A percentile compares a stretch with the other conserved stretches of the same genome.
Conservation (phyloP, 2,113 vertebrate species). For the Mobula hypostoma region DNA sequence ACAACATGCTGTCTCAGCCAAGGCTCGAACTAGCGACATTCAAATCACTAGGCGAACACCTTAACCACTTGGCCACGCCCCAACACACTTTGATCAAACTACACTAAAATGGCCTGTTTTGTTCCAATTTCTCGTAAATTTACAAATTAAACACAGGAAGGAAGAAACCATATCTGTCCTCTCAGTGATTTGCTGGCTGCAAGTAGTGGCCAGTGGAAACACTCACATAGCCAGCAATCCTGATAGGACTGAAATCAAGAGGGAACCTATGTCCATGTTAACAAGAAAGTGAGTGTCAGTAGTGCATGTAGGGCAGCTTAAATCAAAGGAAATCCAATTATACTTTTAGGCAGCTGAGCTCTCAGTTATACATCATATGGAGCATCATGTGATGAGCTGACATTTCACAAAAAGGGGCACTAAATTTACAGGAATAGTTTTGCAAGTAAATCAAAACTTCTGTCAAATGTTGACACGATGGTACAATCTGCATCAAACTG, state of each 20-base stretch:
- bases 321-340: slow-evolving; percentile 25
- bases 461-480: background rate
- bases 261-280: background rate
- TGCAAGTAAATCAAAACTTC: background rate
- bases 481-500: background rate
- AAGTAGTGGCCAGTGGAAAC: background rate
- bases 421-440: background rate
- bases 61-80: too few species aligned
- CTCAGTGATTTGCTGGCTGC: background rate
- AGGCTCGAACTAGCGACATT: too few species aligned
- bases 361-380: background rate
- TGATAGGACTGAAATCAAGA: slow-evolving; percentile 11
- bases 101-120: too few species aligned
- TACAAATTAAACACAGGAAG: background rate
- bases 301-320: slow-evolving; percentile 23
- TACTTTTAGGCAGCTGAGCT: background rate
- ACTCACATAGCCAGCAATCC: background rate
- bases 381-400: background rate
- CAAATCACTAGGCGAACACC: too few species aligned
- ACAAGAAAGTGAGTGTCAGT: background rate
- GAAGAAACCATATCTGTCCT: background rate
- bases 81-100: too few species aligned
- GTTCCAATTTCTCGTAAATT: too few species aligned
- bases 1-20: too few species aligned
- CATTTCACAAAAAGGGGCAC: background rate